Evolutionary conservation across 1,140 invertebrate genomes (phyloP).

Genomic region (Panagrolaimus sp.): DNA sequence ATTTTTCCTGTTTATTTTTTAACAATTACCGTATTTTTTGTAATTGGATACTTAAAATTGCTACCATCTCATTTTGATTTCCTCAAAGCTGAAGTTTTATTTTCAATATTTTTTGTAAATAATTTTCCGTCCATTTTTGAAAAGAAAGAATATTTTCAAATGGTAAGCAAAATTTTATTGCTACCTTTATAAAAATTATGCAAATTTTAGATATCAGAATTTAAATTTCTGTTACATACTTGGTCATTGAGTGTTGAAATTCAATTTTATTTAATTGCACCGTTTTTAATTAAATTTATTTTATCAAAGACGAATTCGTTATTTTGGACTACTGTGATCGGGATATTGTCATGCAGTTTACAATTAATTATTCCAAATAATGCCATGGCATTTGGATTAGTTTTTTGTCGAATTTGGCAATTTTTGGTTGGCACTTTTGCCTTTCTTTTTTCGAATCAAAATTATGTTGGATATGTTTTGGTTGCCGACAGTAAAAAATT

Average conservation of each 20-base stretch:
- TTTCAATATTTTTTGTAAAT: not conserved
- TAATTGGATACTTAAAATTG: not conserved
- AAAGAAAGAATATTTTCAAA: not conserved
- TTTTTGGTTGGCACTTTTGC: not conserved
- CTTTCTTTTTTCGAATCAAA: not conserved
- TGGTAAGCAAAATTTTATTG: not conserved
- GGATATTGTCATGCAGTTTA: not conserved
- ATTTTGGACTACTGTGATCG: not conserved
- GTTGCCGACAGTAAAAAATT: not conserved
- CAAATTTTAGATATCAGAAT: not conserved
- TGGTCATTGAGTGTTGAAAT: conserved; percentile 4
- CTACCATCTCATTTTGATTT: not conserved
- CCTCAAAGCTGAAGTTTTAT: not conserved
- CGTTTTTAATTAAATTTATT: not conserved
- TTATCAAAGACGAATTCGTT: not conserved
- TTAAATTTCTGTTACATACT: not conserved
- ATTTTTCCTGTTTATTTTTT: conserved; percentile 3
- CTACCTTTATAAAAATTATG: no score
- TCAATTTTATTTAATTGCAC: conserved; percentile 1
- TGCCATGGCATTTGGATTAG: not conserved
- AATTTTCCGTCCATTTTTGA: not conserved
- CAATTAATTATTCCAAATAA: not conserved
- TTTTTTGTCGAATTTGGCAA: not conserved
- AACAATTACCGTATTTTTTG: not conserved
- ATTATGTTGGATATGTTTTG: no score